A percentile compares a stretch with the other conserved stretches of the same genome.
These are phyloP conservation scores for Cottus gobio DNA, from an alignment of 2,113 vertebrate species.

Conservation along the genomic window DNA sequence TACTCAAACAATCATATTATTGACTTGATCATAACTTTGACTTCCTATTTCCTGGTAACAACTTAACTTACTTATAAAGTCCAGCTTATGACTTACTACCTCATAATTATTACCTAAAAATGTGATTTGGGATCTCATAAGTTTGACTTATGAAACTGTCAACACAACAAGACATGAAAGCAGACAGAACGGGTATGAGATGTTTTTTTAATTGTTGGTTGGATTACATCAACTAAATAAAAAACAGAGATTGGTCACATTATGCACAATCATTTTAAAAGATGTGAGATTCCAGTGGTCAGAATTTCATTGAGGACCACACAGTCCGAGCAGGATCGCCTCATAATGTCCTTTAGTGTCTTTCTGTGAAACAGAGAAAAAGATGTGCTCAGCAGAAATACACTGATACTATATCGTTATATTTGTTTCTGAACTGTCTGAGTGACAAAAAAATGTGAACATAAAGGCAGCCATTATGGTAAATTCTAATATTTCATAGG, in stretches of 20 bases:
- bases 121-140: not conserved
- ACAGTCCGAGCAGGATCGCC: slow-evolving; percentile 87
- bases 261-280: not conserved
- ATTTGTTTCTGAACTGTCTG: not conserved
- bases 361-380: slow-evolving; percentile 79
- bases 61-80: not conserved
- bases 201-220: not conserved
- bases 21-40: too few species aligned
- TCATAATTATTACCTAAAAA: not conserved
- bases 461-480: not conserved
- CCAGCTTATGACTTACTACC: not conserved
- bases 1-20: not conserved
- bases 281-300: not conserved
- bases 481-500: not conserved
- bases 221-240: slow-evolving; percentile 4
- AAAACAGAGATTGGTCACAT: not conserved
- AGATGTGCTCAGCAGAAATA: not conserved
- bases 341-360: slow-evolving; percentile 91
- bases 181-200: not conserved
- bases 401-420: not conserved
- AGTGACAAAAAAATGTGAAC: not conserved
- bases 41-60: too few species aligned
- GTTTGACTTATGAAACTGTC: not conserved
- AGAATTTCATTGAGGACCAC: slow-evolving; percentile 74
- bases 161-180: not conserved